Evolutionary conservation across 2,113 vertebrate genomes (phyloP).

Genomic region (Gnathonemus echidnorhynchus): DNA sequence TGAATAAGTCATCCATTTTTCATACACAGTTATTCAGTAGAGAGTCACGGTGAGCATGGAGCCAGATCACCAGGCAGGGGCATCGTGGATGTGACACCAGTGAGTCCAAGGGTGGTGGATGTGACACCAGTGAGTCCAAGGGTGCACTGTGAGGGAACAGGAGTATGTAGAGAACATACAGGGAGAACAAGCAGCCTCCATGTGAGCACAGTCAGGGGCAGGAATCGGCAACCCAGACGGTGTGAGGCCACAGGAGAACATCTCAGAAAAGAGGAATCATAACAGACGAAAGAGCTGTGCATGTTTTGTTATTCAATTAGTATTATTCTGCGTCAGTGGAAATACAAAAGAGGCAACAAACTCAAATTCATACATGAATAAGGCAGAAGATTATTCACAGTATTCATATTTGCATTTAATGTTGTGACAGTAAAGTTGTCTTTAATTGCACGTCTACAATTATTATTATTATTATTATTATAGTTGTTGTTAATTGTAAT

Average conservation of each 20-base stretch:
- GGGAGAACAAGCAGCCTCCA: neutral
- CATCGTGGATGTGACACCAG: neutral
- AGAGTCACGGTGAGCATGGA: neutral
- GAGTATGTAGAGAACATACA: neutral
- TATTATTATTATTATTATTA: neutral
- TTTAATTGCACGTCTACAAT: neutral
- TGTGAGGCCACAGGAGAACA: neutral
- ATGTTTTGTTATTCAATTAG: neutral
- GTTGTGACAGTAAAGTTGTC: neutral
- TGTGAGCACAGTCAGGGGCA: neutral
- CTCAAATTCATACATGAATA: neutral
- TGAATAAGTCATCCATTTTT: neutral
- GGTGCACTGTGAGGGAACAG: neutral
- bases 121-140: neutral
- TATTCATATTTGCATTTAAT: neutral
- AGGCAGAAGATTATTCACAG: neutral
- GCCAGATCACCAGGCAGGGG: neutral
- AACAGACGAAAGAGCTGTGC: neutral
- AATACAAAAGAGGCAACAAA: neutral
- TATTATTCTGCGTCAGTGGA: neutral
- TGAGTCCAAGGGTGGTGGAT: neutral
- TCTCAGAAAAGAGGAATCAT: neutral
- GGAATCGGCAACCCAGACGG: neutral
- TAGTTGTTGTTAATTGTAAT: neutral
- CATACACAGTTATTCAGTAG: neutral